Evolutionary conservation across 2,113 vertebrate species (phyloP).

Genomic region (Todiramphus saurophagus): DNA sequence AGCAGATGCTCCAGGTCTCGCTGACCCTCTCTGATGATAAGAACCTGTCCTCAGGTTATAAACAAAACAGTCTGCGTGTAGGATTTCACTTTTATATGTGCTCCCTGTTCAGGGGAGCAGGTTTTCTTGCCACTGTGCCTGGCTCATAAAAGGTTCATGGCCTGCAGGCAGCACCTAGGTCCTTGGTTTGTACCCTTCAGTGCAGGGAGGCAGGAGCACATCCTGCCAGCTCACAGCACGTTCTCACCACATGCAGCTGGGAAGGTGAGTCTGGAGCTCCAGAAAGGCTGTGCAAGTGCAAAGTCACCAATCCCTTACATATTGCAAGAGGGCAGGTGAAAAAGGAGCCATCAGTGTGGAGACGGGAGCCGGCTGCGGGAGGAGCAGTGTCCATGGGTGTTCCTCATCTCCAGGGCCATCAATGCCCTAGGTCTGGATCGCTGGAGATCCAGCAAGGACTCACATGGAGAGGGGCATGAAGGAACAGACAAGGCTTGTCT

Average conservation of each 20-base stretch:
- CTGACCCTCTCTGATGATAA: background rate
- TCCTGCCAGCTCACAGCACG: background rate
- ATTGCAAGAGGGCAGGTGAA: rapidly evolving
- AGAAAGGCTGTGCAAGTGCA: background rate
- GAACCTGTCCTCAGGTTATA: background rate
- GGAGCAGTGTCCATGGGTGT: rapidly evolving
- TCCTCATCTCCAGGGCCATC: background rate
- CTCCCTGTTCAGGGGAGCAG: rapidly evolving
- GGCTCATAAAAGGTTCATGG: background rate
- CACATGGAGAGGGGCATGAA: background rate
- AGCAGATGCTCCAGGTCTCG: background rate
- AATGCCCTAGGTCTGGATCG: background rate
- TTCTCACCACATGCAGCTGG: rapidly evolving
- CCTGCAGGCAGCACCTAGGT: background rate
- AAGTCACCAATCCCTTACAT: background rate
- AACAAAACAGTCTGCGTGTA: background rate
- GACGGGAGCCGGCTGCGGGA: background rate
- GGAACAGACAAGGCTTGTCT: background rate
- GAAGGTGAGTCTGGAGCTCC: background rate
- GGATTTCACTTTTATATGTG: background rate
- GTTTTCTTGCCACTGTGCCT: background rate
- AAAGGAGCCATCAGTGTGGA: background rate
- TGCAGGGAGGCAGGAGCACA: background rate
- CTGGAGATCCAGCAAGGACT: background rate
- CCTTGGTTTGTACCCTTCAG: background rate